These are phyloP conservation scores for Phodopus roborovskii DNA, from an alignment of 2,113 vertebrate species.

Conservation along the genomic window DNA sequence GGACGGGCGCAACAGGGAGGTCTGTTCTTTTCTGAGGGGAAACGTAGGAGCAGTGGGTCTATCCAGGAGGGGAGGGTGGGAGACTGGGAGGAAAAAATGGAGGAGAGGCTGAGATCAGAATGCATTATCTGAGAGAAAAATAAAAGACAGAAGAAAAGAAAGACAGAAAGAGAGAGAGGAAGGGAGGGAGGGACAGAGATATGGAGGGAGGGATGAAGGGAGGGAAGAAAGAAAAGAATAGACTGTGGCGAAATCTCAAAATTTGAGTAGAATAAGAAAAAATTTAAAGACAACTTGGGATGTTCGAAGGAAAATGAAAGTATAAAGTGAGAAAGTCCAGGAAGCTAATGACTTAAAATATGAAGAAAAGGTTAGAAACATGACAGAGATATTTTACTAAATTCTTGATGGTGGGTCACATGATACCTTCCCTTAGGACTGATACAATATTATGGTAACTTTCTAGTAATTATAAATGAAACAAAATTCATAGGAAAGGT, in stretches of 20 bases:
- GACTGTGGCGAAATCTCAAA: neutral
- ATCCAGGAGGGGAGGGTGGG: neutral
- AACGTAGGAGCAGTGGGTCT: neutral
- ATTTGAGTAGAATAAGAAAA: neutral
- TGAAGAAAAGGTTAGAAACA: neutral
- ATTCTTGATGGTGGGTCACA: neutral
- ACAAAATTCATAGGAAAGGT: neutral
- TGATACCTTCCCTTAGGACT: neutral
- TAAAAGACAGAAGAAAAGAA: neutral
- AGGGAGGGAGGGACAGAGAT: no score
- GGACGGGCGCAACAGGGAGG: no score
- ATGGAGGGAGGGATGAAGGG: no score
- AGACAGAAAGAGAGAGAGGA: no score
- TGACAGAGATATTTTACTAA: neutral
- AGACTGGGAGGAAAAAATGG: neutral
- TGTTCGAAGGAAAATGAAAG: neutral
- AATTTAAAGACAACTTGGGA: neutral
- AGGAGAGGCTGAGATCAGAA: neutral
- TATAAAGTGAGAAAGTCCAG: neutral
- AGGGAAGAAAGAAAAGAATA: neutral
- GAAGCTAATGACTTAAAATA: neutral
- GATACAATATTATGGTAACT: neutral
- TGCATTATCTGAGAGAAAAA: neutral
- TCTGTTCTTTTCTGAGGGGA: neutral
- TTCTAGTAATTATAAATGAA: neutral